Base-by-base conservation (phyloP, 2,888 invertebrate genomes). In the Clivina fossor region DNA sequence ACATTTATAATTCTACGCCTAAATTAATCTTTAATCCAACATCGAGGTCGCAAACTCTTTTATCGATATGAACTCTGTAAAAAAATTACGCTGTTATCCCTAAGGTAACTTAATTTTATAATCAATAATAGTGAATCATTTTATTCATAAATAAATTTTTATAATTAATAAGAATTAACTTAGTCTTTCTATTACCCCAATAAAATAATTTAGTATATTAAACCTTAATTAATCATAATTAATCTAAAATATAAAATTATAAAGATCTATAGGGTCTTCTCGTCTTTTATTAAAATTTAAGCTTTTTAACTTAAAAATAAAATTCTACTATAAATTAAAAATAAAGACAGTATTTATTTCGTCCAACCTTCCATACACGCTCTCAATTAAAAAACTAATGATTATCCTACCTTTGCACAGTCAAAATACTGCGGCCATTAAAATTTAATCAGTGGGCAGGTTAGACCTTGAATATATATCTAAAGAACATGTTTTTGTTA, bases 21-120 rank as follows among this genome's bases (percentile, higher is more conserved):
- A 79, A 78, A 76, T 75, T 79, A 78, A 76, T 79, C 70, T 79
- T 84, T 87, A 87, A 87, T 88, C 85, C 88, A 88, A 88, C 88
- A 88, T 88, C 87, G 88, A 89, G 87, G 87, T 87, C 84, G 83
- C 84, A 87, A 88, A 77, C 84, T 80, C 73, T 80, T 78, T 78
- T 82, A 80, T 78, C 76, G 80, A 88, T 87, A 74, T 70, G 84
- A 80, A 78, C 86, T 86, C 79, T 82, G 75, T 75, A 82, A 82
- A 80, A 81, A 81, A 79, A 87, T 86, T 80, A 86, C 82, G 84
- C 86, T 87, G 86, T 87, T 88, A 87, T 86, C 85, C 85, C 84
- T 84, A 83, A 83, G 83, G 85, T 86, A 86, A 84, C 81, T 87
- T 82, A 75, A 74, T 80, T 80, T 81, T 80, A 62, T 80, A 80